Evolutionary conservation across 2,797 vertebrate genomes (phyloP), one percentile per base, ranked within the genome.

Genomic region (Arrhamphus sclerolepis): DNA sequence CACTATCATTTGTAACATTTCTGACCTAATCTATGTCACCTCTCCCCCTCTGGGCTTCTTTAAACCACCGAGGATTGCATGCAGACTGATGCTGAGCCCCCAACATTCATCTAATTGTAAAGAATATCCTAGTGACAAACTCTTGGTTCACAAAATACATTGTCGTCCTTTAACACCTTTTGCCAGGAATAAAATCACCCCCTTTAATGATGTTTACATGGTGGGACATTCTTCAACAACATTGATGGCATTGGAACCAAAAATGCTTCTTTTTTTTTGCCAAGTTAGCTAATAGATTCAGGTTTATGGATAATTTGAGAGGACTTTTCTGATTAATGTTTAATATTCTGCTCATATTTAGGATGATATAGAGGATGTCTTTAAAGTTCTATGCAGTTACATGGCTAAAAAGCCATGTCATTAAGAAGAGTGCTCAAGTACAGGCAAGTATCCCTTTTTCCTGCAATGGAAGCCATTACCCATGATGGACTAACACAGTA

Each of bases 1-100:
- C 7, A 38, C 56, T 17, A 70, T 81, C 69, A 59, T 73, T 43
- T 66, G 38, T 28, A 65, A 47, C 44, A 22, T 55, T 13, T 62
- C 46, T 2, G 1, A 56, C 66, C 69, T 24, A 50, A 60, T 58
- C 59, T 39, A 17, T 6, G 31, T 48, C 64, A 41, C 49, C 16
- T 62, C 44, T 48, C 20, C 38, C 42, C 24, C 63, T 60, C 56
- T 62, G 51, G 48, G 51, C n/a, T 64, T 54, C 43, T 38, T 55
- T 48, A 24, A 48, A 71, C 54, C 28, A 0, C n/a, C 19, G 24
- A 39, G 29, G 66, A 42, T 46, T 11, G 22, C 39, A 42, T 14
- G 5, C 54, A 24, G 26, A 24, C 34, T 14, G 13, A 38, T 14
- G 34, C 34, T 5, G 34, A 38, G 34, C 34, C 34, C 31, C 10